Percentiles rank a stretch among this genome's conserved stretches.
Conservation (phyloP, 2,888 invertebrate species). For the Venusia cambrica region DNA sequence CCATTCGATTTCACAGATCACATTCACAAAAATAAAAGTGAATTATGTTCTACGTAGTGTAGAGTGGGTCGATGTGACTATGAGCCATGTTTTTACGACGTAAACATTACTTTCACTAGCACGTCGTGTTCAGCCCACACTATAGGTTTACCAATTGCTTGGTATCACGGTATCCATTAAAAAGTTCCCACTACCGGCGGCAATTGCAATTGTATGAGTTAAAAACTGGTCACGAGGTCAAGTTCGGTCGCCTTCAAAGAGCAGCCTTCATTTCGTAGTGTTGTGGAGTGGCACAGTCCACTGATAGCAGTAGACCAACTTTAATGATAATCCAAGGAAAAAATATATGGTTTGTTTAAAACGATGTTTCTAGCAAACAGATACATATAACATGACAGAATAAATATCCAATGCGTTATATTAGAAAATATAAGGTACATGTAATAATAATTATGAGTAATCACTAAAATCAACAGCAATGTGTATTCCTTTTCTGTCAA, state of each 20-base stretch:
- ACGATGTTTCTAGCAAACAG: too few relatives aligned
- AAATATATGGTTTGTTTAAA: too few relatives aligned
- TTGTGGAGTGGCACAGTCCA: neutral
- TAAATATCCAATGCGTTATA: too few relatives aligned
- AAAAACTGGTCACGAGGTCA: constrained; percentile 11
- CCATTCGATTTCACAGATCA: constrained; percentile 6
- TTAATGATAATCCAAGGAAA: too few relatives aligned
- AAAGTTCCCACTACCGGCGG: constrained; percentile 10
- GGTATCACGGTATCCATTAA: constrained; percentile 8
- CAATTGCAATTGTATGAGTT: constrained; percentile 1
- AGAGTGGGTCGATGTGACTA: too few relatives aligned
- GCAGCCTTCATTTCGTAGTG: constrained; percentile 3
- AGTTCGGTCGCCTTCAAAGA: constrained; percentile 8
- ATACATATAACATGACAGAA: too few relatives aligned
- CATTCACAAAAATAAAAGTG: too few relatives aligned
- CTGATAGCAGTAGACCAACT: neutral
- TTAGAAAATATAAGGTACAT: too few relatives aligned
- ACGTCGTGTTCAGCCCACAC: neutral
- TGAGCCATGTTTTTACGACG: constrained; percentile 4
- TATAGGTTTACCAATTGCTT: constrained; percentile 1
- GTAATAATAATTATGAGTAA: too few relatives aligned
- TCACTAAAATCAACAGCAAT: too few relatives aligned
- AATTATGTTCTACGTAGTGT: too few relatives aligned
- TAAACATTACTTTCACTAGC: constrained; percentile 22
- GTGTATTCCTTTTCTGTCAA: too few relatives aligned